Base-by-base conservation (phyloP, 2,888 invertebrate species). In the Lithophane semibrunnea region DNA sequence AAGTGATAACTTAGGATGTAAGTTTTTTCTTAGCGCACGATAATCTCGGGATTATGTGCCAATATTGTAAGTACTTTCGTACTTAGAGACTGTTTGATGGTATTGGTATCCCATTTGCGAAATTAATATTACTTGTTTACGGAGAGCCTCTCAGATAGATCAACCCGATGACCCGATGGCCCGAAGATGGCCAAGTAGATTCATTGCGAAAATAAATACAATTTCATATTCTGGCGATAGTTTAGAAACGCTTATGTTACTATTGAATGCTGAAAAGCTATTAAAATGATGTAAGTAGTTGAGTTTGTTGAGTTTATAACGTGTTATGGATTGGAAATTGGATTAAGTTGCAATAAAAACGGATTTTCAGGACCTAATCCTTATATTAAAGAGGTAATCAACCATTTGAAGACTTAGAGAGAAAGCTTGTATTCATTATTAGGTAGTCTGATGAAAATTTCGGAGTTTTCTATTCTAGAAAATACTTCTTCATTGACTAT, bases 41-140 rank as follows among this genome's bases (percentile, higher is more conserved):
- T 82, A 70, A 78, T 79, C 81, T 70, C 54, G 0, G 44, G 73
- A 70, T 79, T 70, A 79, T 79, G 58, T 66, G 72, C 58, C 65
- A 75, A 83, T 60, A 65, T 68, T 64, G 9, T 56, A 56, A 72
- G 71, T 80, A 65, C 44, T 78, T 70, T 49, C 29, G 56, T 44
- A 73, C 68, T 82, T 56, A 60, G 56, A 8, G 12, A 65, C 18
- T 61, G 37, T 68, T 81, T n/a, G 13, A 16, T n/a, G 3, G 13
- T 67, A 82, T 82, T 60, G 61, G 52, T 66, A 67, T 65, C 12
- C 63, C 42, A 64, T 77, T 81, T 24, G 24, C 37, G 67, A 72
- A 68, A 69, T 82, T 37, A 71, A 67, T 76, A 3, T 77, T 66
- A 56, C 79, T 73, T 83, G 73, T 73, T 78, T 61, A 52, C 56